A percentile compares a stretch with the other conserved stretches of the same genome.
Evolutionary conservation across 1,140 invertebrate genomes (phyloP).

Genomic region (Chymomyza costata): DNA sequence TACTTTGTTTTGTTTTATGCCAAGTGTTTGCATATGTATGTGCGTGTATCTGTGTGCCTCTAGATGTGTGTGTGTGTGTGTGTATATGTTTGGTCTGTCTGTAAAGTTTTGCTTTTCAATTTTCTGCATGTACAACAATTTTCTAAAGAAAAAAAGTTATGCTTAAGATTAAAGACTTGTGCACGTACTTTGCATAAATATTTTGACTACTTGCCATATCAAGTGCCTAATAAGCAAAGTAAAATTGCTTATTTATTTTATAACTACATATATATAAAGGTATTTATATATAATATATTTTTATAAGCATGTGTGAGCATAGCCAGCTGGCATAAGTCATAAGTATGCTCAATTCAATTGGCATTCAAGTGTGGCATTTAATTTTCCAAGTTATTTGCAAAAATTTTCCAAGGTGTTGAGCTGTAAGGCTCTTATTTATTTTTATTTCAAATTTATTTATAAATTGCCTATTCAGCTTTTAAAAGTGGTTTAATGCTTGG

Average conservation of each 20-base stretch:
- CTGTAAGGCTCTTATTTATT: constrained; percentile 1
- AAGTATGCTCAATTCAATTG: constrained; percentile 37
- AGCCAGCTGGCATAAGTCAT: constrained; percentile 30
- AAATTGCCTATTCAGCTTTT: too few relatives aligned
- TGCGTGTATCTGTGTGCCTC: constrained; percentile 10
- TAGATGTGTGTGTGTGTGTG: not conserved
- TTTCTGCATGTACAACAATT: constrained; percentile 70
- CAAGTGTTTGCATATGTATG: constrained; percentile 18
- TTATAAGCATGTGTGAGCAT: constrained; percentile 37
- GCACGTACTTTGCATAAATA: constrained; percentile 70
- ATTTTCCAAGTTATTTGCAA: constrained; percentile 38
- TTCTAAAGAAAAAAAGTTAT: constrained; percentile 35
- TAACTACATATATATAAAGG: too few relatives aligned
- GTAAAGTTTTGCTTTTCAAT: constrained; percentile 74
- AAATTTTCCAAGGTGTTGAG: not conserved
- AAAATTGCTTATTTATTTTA: constrained; percentile 8
- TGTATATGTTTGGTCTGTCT: constrained; percentile 24
- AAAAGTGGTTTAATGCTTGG: too few relatives aligned
- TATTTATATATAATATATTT: constrained; percentile 31
- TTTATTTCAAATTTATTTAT: too few relatives aligned
- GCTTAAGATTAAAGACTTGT: constrained; percentile 59
- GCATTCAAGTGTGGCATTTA: constrained; percentile 39
- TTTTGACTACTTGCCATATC: constrained; percentile 49
- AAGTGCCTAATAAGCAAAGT: constrained; percentile 18
- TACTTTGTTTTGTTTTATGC: constrained; percentile 55